A percentile compares a stretch with the other conserved stretches of the same genome.
Evolutionary conservation across 2,113 vertebrate species (phyloP).

Genomic region (Burhinus bistriatus): DNA sequence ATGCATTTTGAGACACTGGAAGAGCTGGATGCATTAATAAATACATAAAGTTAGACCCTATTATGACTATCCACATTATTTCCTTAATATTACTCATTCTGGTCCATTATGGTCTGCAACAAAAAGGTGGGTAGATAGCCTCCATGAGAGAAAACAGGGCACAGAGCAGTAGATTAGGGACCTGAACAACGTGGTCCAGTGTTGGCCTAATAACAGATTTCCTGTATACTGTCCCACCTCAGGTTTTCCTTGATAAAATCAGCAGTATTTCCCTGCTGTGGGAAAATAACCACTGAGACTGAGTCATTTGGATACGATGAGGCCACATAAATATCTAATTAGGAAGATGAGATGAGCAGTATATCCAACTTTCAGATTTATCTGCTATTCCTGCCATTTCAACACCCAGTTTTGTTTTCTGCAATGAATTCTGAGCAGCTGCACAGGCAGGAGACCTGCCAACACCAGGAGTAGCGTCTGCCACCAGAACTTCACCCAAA

Average conservation of each 20-base stretch:
- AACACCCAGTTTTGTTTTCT: neutral
- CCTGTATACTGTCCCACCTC: neutral
- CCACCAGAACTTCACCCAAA: neutral
- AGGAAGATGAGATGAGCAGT: neutral
- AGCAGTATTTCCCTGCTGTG: neutral
- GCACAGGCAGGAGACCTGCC: neutral
- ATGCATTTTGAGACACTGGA: neutral
- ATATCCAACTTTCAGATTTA: neutral
- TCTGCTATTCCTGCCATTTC: neutral
- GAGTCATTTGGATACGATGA: neutral
- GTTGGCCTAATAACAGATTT: neutral
- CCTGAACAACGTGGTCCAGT: rapidly evolving
- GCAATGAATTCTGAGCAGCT: neutral
- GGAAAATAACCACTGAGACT: neutral
- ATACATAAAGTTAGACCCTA: neutral
- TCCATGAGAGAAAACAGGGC: neutral
- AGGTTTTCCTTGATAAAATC: neutral
- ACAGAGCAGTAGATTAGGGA: neutral
- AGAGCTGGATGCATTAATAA: neutral
- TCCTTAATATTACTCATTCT: neutral
- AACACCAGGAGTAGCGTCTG: neutral
- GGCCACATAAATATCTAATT: neutral
- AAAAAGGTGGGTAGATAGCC: neutral
- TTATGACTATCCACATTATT: neutral
- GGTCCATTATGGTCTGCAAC: neutral